phyloP scores from a whole-genome alignment of 2,797 vertebrate genomes.

The Phalanger gymnotis region DNA sequence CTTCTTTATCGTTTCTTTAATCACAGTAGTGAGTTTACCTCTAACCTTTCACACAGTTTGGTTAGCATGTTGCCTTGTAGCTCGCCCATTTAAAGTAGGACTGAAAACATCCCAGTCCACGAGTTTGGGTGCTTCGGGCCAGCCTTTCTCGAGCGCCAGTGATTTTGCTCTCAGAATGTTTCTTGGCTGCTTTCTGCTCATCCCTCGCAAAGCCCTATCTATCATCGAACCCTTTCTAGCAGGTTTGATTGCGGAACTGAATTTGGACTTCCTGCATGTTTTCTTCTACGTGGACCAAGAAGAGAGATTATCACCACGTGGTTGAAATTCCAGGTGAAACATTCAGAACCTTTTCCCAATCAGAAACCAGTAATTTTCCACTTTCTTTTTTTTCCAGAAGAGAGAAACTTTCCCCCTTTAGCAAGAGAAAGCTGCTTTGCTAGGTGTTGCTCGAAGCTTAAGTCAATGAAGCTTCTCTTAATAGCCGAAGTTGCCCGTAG shows the following conservation, averaged over 20 bases:
- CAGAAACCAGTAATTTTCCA: background rate
- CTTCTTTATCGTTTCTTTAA: background rate
- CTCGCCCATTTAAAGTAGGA: background rate
- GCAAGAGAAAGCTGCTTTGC: background rate
- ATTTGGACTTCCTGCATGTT: background rate
- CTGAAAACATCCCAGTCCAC: background rate
- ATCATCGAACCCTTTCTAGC: background rate
- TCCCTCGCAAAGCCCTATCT: background rate
- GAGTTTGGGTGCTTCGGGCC: background rate
- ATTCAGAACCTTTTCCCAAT: background rate
- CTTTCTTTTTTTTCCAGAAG: background rate
- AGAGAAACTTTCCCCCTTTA: background rate
- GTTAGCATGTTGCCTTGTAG: background rate
- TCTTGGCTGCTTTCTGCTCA: background rate
- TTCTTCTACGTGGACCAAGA: background rate
- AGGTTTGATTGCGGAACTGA: background rate
- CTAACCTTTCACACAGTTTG: background rate
- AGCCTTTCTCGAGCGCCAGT: background rate
- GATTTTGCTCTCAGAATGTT: background rate
- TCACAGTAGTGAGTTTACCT: background rate
- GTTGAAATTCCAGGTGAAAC: background rate
- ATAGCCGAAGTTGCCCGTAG: background rate
- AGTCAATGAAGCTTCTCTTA: background rate
- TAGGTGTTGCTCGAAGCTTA: conserved; percentile 12
- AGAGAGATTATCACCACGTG: background rate